phyloP scores from a whole-genome alignment of 2,888 invertebrate species.

The Emmelina monodactyla region DNA sequence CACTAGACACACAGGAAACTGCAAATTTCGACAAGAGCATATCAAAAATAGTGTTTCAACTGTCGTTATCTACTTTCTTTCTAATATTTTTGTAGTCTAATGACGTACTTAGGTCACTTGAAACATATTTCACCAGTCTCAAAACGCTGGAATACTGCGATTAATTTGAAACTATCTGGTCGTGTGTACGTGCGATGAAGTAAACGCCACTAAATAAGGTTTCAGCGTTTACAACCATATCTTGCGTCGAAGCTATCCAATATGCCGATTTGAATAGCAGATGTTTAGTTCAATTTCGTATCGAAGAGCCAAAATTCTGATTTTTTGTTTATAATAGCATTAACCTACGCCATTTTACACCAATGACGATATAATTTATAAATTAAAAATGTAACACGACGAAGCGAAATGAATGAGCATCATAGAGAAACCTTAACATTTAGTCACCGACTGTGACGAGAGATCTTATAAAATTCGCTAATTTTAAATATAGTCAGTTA shows the following conservation, averaged over 20 bases:
- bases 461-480: conserved; percentile 47
- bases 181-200: too few relatives aligned
- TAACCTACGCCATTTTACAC: too few relatives aligned
- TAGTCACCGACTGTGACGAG: conserved; percentile 22
- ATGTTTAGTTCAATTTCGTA: too few relatives aligned
- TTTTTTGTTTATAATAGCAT: too few relatives aligned
- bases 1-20: conserved; percentile 47
- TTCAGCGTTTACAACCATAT: too few relatives aligned
- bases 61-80: conserved; percentile 48
- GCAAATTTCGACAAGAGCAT: conserved; percentile 66
- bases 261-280: too few relatives aligned
- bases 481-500: too few relatives aligned
- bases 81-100: conserved; percentile 52
- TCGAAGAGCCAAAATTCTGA: too few relatives aligned
- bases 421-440: conserved; percentile 17
- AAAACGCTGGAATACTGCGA: conserved; percentile 40
- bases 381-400: too few relatives aligned
- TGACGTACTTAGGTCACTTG: conserved; percentile 50
- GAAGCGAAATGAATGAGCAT: conserved; percentile 3
- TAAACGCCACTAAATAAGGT: too few relatives aligned
- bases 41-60: conserved; percentile 65
- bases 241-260: too few relatives aligned
- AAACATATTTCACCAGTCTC: conserved; percentile 44
- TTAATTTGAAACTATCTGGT: conserved; percentile 40
- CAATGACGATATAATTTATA: too few relatives aligned